These are phyloP conservation scores for Diadophis punctatus DNA, from an alignment of 2,113 vertebrate species.

Conservation along the genomic window DNA sequence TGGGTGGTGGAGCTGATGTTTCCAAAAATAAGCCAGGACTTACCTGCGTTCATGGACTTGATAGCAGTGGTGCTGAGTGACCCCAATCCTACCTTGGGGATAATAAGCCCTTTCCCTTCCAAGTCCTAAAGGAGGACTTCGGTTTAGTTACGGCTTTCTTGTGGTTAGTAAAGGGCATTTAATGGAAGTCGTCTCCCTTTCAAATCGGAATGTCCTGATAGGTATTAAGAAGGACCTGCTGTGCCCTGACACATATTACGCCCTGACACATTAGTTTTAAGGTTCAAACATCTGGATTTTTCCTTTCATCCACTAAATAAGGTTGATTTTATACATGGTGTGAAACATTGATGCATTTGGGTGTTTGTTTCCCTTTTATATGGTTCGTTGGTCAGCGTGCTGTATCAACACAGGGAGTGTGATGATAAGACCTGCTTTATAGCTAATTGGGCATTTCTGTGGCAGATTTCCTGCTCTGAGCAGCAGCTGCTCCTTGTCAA, in stretches of 20 bases:
- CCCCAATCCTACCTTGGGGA: background rate
- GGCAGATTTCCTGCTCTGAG: background rate
- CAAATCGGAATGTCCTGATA: background rate
- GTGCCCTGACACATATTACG: background rate
- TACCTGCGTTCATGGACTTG: background rate
- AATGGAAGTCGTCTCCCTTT: background rate
- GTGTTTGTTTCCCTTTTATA: background rate
- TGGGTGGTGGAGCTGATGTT: background rate
- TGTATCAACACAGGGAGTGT: background rate
- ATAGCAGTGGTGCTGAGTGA: background rate
- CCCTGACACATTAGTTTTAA: background rate
- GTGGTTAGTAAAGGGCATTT: background rate
- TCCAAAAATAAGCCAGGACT: background rate
- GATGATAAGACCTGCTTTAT: background rate
- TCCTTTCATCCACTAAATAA: background rate
- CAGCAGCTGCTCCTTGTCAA: background rate
- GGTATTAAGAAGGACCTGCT: background rate
- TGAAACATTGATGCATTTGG: background rate
- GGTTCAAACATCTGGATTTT: background rate
- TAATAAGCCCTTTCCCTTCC: background rate
- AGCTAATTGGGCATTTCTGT: background rate
- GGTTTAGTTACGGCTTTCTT: background rate
- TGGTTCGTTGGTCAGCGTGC: background rate
- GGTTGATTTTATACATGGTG: background rate
- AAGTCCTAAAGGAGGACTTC: background rate